Evolutionary conservation across 2,888 invertebrate species (phyloP).

Genomic region (Dioctria rufipes): DNA sequence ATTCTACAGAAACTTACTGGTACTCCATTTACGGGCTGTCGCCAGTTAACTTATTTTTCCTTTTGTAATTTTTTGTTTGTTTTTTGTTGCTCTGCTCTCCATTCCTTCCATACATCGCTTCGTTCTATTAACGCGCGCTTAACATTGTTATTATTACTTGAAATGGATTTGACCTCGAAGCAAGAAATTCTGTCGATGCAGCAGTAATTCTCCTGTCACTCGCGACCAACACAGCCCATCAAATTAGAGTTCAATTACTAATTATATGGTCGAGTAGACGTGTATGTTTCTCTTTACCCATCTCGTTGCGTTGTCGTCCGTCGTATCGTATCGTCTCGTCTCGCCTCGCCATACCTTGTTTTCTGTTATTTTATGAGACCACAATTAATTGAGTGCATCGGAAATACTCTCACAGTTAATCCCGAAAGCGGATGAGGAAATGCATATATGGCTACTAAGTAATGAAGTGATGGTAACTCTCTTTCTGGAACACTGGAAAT

Average conservation of each 20-base stretch:
- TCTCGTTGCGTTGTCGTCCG: not conserved
- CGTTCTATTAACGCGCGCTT: slow-evolving; percentile 30
- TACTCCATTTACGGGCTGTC: too few species aligned
- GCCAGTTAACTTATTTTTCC: too few species aligned
- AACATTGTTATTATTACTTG: slow-evolving; percentile 28
- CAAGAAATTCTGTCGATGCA: slow-evolving; percentile 3
- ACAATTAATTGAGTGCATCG: not conserved
- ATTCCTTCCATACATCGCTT: slow-evolving; percentile 8
- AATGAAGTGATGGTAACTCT: slow-evolving; percentile 16
- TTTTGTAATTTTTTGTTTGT: too few species aligned
- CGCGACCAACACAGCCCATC: slow-evolving; percentile 5
- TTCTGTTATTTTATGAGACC: slow-evolving; percentile 5
- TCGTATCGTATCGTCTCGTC: not conserved
- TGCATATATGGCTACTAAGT: not conserved
- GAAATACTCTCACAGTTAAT: slow-evolving; percentile 1
- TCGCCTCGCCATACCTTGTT: not conserved
- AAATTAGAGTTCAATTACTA: slow-evolving; percentile 50
- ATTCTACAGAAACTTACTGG: too few species aligned
- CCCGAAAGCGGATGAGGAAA: slow-evolving; percentile 35
- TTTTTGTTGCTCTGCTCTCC: not conserved
- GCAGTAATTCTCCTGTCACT: not conserved
- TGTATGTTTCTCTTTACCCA: not conserved
- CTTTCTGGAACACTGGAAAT: slow-evolving; percentile 29
- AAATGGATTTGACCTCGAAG: slow-evolving; percentile 49
- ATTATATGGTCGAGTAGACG: slow-evolving; percentile 36